Evolutionary conservation across 2,113 vertebrate species (phyloP).

Genomic region (Microcebus jonahi): DNA sequence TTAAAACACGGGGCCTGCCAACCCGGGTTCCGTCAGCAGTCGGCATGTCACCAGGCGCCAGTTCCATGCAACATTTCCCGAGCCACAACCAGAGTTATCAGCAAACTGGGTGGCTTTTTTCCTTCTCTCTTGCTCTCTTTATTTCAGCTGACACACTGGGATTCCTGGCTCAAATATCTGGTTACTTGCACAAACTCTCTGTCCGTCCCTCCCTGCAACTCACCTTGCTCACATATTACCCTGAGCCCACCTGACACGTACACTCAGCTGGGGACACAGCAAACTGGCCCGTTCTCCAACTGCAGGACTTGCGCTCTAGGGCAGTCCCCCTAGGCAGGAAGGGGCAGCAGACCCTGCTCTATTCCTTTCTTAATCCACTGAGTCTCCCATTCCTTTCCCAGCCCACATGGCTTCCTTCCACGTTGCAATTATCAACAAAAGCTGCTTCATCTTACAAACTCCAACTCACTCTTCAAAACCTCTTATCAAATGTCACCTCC

Average conservation of each 20-base stretch:
- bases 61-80: conserved; percentile 73
- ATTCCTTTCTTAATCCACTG: fast-evolving
- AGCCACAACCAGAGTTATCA: conserved; percentile 72
- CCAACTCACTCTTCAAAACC: neutral
- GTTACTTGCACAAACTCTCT: neutral
- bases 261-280: neutral
- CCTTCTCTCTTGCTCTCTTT: neutral
- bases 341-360: neutral
- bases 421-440: fast-evolving
- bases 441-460: neutral
- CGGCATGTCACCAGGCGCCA: conserved; percentile 81
- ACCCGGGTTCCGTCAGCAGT: conserved; percentile 82
- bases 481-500: neutral
- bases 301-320: too few species aligned
- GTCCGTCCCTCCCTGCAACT: neutral
- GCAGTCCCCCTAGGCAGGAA: neutral
- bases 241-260: neutral
- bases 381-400: neutral
- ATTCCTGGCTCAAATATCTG: conserved; percentile 65
- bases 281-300: neutral
- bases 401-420: neutral
- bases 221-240: fast-evolving
- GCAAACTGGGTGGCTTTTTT: conserved; percentile 50
- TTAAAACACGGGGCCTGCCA: conserved; percentile 84
- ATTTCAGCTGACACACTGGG: conserved; percentile 34